These are phyloP conservation scores for Idris sp. DNA, from an alignment of 1,140 invertebrate species.

Conservation along the genomic window DNA sequence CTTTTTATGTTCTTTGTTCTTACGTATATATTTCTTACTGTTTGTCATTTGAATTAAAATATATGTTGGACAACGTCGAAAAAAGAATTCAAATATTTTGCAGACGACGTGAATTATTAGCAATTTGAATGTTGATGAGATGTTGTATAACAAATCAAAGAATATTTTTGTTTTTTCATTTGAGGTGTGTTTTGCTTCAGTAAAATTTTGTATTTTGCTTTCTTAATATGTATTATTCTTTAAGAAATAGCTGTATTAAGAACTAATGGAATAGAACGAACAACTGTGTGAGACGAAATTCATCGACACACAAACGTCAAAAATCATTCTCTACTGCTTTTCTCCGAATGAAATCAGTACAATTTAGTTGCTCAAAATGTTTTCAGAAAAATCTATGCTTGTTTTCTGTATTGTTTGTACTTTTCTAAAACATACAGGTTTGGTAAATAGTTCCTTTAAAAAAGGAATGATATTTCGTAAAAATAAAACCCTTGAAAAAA, in stretches of 20 bases:
- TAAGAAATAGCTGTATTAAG: too few species aligned
- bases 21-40: not conserved
- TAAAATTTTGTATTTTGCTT: too few species aligned
- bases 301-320: slow-evolving; percentile 20
- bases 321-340: slow-evolving; percentile 2
- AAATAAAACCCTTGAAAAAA: too few species aligned
- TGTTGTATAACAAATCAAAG: too few species aligned
- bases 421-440: slow-evolving; percentile 7
- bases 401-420: slow-evolving; percentile 24
- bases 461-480: too few species aligned
- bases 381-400: slow-evolving; percentile 12
- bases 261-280: not conserved
- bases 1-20: too few species aligned
- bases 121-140: too few species aligned
- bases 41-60: slow-evolving; percentile 8
- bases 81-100: slow-evolving; percentile 8
- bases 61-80: not conserved
- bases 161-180: too few species aligned
- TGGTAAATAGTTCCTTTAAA: too few species aligned
- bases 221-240: not conserved
- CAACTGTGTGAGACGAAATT: not conserved
- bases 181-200: too few species aligned
- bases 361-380: slow-evolving; percentile 15
- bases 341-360: slow-evolving; percentile 10
- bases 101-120: too few species aligned